Conservation (phyloP, 2,797 vertebrate species). For the Notamacropus eugenii region DNA sequence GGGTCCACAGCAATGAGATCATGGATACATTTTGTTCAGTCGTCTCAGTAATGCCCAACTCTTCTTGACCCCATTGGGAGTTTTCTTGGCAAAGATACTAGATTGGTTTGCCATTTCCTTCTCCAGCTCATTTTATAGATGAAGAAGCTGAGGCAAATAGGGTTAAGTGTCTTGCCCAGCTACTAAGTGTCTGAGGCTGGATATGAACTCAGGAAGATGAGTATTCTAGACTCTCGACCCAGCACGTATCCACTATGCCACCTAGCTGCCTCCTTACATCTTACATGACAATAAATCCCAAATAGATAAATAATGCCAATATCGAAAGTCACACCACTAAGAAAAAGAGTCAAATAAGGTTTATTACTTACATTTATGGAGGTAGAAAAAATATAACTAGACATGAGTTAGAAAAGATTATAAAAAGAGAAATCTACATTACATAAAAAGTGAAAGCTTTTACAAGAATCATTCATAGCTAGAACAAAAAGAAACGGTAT, state of each 20-base stretch:
- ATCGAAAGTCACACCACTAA: not conserved
- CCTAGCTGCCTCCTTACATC: not conserved
- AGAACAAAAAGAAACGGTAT: no score
- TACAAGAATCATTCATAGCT: no score
- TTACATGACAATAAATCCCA: not conserved
- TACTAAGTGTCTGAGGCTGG: no score
- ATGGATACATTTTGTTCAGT: not conserved
- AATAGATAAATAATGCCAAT: not conserved
- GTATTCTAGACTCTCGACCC: not conserved
- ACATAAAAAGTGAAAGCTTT: not conserved
- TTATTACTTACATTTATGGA: not conserved
- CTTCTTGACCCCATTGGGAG: no score
- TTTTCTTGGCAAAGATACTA: no score
- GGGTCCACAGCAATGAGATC: not conserved
- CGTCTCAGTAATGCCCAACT: no score
- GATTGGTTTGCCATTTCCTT: no score
- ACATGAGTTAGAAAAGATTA: not conserved
- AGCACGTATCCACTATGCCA: not conserved
- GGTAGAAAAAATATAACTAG: not conserved
- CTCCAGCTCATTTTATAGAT: no score
- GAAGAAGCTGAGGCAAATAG: no score
- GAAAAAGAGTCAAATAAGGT: not conserved
- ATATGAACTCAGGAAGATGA: not conserved
- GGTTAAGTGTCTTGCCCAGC: no score
- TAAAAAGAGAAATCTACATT: not conserved